phyloP scores from a whole-genome alignment of 1,140 invertebrate genomes.

The Hormaphis cornu region DNA sequence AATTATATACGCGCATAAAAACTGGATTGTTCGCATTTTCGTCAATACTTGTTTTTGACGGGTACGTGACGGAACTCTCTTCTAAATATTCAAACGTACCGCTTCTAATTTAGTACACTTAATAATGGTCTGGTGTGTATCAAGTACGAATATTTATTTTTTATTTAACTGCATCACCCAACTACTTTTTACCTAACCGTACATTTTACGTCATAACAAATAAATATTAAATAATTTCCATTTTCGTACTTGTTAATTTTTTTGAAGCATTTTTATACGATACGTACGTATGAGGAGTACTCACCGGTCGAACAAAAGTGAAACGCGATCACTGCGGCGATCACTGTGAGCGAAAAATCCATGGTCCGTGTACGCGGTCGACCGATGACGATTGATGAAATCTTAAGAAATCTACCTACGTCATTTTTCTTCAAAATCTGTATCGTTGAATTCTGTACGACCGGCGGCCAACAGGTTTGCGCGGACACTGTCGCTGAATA shows the following conservation, averaged over 20 bases:
- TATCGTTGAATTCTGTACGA: background rate
- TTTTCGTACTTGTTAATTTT: background rate
- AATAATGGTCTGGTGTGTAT: too few species aligned
- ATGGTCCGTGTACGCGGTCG: background rate
- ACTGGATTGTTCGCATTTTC: too few species aligned
- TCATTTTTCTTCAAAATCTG: slow-evolving; percentile 5
- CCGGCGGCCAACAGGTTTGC: background rate
- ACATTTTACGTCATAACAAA: too few species aligned
- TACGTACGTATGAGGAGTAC: too few species aligned
- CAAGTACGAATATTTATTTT: background rate
- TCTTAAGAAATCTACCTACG: background rate
- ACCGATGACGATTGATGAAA: background rate
- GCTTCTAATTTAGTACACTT: too few species aligned
- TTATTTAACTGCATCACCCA: too few species aligned
- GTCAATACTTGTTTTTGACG: too few species aligned
- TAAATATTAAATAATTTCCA: background rate
- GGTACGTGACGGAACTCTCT: too few species aligned
- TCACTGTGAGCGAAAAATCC: background rate
- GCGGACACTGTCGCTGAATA: slow-evolving; percentile 13
- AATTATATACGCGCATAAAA: too few species aligned
- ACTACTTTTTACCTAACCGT: too few species aligned
- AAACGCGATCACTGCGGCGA: background rate
- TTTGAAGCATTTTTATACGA: background rate
- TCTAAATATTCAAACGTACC: too few species aligned
- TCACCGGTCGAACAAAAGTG: background rate